These are phyloP conservation scores for Pilophorus perplexus DNA, from an alignment of 2,888 invertebrate genomes.

Conservation along the genomic window DNA sequence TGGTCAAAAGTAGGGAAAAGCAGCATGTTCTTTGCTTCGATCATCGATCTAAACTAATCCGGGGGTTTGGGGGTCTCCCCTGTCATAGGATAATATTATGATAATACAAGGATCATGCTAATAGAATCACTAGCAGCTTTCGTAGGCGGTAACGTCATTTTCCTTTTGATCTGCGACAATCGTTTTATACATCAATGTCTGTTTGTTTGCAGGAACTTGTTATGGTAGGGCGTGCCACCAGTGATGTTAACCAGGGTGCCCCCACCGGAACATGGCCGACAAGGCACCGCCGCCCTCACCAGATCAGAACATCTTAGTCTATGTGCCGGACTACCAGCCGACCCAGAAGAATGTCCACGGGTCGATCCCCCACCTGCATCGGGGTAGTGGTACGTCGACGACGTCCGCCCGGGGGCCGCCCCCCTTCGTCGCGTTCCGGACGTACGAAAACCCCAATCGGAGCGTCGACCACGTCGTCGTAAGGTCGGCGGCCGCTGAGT, in stretches of 20 bases:
- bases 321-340: slow-evolving; percentile 43
- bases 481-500: slow-evolving; percentile 61
- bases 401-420: slow-evolving; percentile 14
- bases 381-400: background rate
- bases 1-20: too few relatives aligned
- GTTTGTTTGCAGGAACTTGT: slow-evolving; percentile 45
- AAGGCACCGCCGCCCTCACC: slow-evolving; percentile 44
- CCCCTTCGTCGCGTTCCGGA: slow-evolving; percentile 28
- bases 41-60: too few relatives aligned
- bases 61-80: too few relatives aligned
- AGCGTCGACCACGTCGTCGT: slow-evolving; percentile 49
- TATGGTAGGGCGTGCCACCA: slow-evolving; percentile 46
- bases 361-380: background rate
- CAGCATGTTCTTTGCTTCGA: too few relatives aligned
- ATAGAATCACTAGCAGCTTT: too few relatives aligned
- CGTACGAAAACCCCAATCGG: slow-evolving; percentile 50
- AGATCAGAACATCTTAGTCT: slow-evolving; percentile 47
- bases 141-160: too few relatives aligned
- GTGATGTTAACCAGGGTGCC: slow-evolving; percentile 46
- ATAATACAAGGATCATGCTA: too few relatives aligned
- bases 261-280: slow-evolving; percentile 47
- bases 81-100: too few relatives aligned
- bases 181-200: too few relatives aligned
- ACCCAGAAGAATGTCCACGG: slow-evolving; percentile 36
- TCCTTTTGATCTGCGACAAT: too few relatives aligned